Evolutionary conservation across 2,888 invertebrate species (phyloP).

Genomic region (Pasiphila rectangulata): DNA sequence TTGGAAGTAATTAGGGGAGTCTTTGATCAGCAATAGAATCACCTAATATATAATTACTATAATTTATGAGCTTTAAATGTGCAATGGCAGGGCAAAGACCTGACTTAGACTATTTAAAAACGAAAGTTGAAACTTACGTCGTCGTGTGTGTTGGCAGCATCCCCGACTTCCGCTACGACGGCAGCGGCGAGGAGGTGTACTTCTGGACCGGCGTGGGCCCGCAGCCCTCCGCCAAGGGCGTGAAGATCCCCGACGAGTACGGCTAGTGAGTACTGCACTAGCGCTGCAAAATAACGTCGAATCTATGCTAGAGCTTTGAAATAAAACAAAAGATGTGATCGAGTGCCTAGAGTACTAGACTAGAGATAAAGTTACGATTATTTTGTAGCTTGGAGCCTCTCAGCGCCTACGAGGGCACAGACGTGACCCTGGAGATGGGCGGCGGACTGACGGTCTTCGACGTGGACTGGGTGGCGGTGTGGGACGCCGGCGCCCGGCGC

Average conservation of each 20-base stretch:
- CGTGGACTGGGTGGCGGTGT: conserved; percentile 92
- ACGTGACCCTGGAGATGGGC: conserved; percentile 87
- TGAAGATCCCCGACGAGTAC: conserved; percentile 92
- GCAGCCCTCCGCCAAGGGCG: conserved; percentile 90
- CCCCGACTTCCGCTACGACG: conserved; percentile 89
- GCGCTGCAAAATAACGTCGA: too few species aligned
- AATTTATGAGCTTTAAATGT: too few species aligned
- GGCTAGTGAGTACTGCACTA: conserved; percentile 95
- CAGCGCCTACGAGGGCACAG: conserved; percentile 85
- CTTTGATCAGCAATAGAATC: too few species aligned
- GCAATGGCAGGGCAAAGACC: too few species aligned
- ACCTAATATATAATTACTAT: too few species aligned
- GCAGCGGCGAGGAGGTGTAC: conserved; percentile 87
- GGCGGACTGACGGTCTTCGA: conserved; percentile 91
- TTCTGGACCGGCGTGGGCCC: conserved; percentile 95
- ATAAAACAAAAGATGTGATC: too few species aligned
- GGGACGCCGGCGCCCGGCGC: conserved; percentile 80
- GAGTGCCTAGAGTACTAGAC: too few species aligned
- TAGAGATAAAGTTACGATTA: not conserved
- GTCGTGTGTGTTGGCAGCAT: conserved; percentile 71
- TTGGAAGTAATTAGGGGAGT: too few species aligned
- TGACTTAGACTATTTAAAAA: too few species aligned
- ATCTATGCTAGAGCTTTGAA: too few species aligned
- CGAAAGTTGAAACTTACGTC: too few species aligned
- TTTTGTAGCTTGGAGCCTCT: conserved; percentile 87